Evolutionary conservation across 2,797 vertebrate genomes (phyloP), one percentile per base, ranked within the genome.

Genomic region (Steatocranus sp.): DNA sequence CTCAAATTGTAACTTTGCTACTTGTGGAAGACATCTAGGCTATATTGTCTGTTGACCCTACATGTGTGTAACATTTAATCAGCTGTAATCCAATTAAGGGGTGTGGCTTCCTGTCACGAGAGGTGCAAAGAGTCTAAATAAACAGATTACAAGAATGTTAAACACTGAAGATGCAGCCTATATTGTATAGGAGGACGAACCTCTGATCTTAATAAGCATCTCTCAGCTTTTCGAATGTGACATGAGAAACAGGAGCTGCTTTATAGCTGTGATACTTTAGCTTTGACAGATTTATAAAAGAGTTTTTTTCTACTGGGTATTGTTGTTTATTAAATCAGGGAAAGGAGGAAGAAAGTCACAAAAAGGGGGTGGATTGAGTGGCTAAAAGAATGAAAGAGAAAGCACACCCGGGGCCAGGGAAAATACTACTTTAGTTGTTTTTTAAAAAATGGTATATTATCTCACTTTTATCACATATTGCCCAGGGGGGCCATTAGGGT

Each of bases 21-120:
- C n/a, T 20, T 54, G 18, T 46, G 56, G 76, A 61, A 78, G 43
- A 77, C 36, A n/a, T 61, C 38, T n/a, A 34, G 82, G 75, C 38
- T 38, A 56, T 70, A 75, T 53, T 76, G 85, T 90, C 87, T 93
- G 92, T 94, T 90, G 89, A 92, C 90, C 79, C 87, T 89, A 92
- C 86, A 84, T 85, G 84, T 93, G 87, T 90, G 86, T 85, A 90
- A 81, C 92, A 94, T 95, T 94, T 94, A 93, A 95, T 94, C 94
- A 95, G 94, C 93, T 54, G 85, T 94, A 95, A 96, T 94, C 92
- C 92, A 96, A 95, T 94, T 95, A 92, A 93, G 80, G 81, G 83
- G 88, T 88, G 83, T 17, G 11, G 91, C 88, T 93, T 95, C 94
- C 92, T 94, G 92, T 94, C 87, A 92, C 77, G 79, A 89, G 80